These are phyloP conservation scores for Pipistrellus kuhlii DNA, from an alignment of 2,797 vertebrate genomes.

Conservation along the genomic window DNA sequence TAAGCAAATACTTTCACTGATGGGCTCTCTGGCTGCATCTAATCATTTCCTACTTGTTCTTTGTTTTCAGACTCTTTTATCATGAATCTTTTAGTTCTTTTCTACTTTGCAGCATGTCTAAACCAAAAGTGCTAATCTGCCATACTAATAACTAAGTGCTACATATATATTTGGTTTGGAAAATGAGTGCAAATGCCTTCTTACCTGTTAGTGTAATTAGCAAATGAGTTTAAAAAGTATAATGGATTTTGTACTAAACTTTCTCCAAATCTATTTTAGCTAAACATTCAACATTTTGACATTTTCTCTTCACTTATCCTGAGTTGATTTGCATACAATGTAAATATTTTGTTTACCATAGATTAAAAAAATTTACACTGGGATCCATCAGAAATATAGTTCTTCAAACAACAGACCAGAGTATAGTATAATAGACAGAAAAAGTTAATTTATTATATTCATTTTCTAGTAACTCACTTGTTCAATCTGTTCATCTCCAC, in stretches of 20 bases:
- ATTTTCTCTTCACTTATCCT: conserved; percentile 48
- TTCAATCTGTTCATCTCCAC: conserved; percentile 40
- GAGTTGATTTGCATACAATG: background rate
- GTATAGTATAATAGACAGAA: conserved; percentile 21
- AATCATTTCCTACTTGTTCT: conserved; percentile 56
- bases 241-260: conserved; percentile 60
- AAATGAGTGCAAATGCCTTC: conserved; percentile 67
- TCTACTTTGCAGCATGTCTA: conserved; percentile 60
- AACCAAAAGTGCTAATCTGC: conserved; percentile 66
- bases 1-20: conserved; percentile 65
- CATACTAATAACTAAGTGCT: conserved; percentile 55
- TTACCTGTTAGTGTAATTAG: conserved; percentile 45
- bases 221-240: conserved; percentile 59
- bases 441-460: background rate
- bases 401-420: conserved; percentile 48
- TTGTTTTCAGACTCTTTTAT: conserved; percentile 70
- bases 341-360: conserved; percentile 56
- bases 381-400: conserved; percentile 27
- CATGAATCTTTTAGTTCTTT: conserved; percentile 68
- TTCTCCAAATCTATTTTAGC: conserved; percentile 48
- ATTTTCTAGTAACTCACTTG: conserved; percentile 58
- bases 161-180: conserved; percentile 66
- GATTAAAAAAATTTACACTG: conserved; percentile 35
- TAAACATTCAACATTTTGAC: conserved; percentile 47
- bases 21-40: conserved; percentile 57